Evolutionary conservation across 2,888 invertebrate species (phyloP).

Genomic region (Xylophagus ater): DNA sequence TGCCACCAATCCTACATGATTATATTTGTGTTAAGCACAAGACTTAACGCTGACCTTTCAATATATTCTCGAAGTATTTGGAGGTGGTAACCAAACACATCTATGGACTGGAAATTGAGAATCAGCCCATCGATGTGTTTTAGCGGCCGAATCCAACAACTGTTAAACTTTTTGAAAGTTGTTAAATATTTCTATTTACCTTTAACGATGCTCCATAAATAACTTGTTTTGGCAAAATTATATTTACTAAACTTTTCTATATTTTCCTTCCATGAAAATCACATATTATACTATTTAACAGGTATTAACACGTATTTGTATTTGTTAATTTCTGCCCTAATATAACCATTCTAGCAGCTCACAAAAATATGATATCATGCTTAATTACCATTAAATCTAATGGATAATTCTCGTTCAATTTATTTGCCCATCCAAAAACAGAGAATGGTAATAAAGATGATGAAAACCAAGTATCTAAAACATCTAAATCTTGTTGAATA

Average conservation of each 20-base stretch:
- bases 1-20: no score
- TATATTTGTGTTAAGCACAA: no score
- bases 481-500: slow-evolving; percentile 63
- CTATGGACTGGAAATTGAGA: no score
- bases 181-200: no score
- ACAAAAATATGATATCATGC: slow-evolving; percentile 92
- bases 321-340: slow-evolving; percentile 68
- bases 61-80: no score
- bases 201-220: slow-evolving; percentile 70
- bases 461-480: slow-evolving; percentile 98
- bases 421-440: slow-evolving; percentile 77
- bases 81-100: no score
- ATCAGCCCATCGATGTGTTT: no score
- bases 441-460: slow-evolving; percentile 87
- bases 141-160: no score
- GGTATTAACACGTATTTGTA: slow-evolving; percentile 63
- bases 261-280: no score
- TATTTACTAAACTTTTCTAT: no score
- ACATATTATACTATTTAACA: slow-evolving; percentile 89
- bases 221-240: slow-evolving; percentile 85
- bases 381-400: slow-evolving; percentile 87
- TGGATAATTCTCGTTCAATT: slow-evolving; percentile 59
- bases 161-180: no score
- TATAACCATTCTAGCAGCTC: slow-evolving; percentile 97
- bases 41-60: no score